Base-by-base conservation (phyloP, 2,113 vertebrate genomes). In the Agelaius phoeniceus region DNA sequence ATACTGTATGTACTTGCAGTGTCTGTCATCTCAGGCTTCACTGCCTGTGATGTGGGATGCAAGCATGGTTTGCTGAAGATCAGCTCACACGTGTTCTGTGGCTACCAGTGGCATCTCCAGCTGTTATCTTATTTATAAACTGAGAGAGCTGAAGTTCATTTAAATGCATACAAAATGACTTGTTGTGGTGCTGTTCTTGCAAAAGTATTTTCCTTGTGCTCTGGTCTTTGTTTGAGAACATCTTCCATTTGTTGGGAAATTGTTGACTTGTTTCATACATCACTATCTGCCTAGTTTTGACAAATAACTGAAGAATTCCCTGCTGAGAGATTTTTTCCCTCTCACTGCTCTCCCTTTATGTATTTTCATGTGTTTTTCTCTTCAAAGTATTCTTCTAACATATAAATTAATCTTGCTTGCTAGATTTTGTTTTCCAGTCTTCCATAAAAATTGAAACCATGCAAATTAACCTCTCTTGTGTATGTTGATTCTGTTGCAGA, bases 351-450 rank as follows among this genome's bases (percentile, higher is more conserved):
- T 74, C 21, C 33, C 15, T 84, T 94, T 71, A 62, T 90, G 39
- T 81, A 84, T 96, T 97, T 96, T 91, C 74, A 67, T 73, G 58
- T 76, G 51, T 52, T 96, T 95, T 73, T 66, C 24, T 69, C 72
- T 86, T 74, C 39, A 41, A 63, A 74, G 37, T 74, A 65, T 33
- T 72, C 37, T 78, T 84, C 78, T 86, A 93, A 88, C 52, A 71
- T 85, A 88, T 74, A 86, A 94, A 93, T 93, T 89, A 87, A 71
- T 90, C 75, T 90, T 90, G 7, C 55, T 86, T 94, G 59, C 24
- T 84, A 78, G 43, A 39, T 67, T 91, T 95, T 86, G 75, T 88
- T 95, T 92, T 90, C 75, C 49, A 78, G 8, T 88, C 65, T 93
- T 59, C 90, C 44, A 78, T 86, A 86, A 90, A 93, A 90, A 90